phyloP scores from a whole-genome alignment of 2,797 vertebrate genomes.

The Siniperca scherzeri region DNA sequence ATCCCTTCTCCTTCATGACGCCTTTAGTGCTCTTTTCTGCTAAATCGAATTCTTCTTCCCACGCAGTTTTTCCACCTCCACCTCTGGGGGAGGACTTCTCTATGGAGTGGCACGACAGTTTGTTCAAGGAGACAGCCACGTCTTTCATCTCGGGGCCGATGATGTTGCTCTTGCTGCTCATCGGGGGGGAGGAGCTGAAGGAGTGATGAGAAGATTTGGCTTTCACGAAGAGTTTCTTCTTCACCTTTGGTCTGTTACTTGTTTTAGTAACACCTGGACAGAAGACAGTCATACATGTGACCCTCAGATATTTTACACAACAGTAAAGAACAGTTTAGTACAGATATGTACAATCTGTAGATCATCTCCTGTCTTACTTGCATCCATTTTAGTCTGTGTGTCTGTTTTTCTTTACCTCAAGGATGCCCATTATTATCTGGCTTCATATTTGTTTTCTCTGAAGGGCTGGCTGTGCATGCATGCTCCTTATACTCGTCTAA shows the following conservation, averaged over 20 bases:
- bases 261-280: constrained; percentile 20
- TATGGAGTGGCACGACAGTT: neutral
- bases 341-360: neutral
- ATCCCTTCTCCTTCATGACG: neutral
- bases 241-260: neutral
- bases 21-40: neutral
- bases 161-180: neutral
- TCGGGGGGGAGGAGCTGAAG: neutral
- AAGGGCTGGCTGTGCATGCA: too few relatives aligned
- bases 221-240: constrained; percentile 22
- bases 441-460: neutral
- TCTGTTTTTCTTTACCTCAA: too few relatives aligned
- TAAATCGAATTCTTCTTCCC: neutral
- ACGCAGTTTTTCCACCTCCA: neutral
- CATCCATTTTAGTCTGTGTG: too few relatives aligned
- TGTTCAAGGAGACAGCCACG: constrained; percentile 29
- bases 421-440: neutral
- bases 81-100: neutral
- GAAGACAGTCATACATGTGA: neutral
- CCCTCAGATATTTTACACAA: neutral
- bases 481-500: neutral
- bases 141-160: neutral
- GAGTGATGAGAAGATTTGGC: neutral
- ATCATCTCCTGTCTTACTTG: too few relatives aligned
- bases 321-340: neutral